phyloP scores from a whole-genome alignment of 2,797 vertebrate species.

The Hippopotamyrus pictus region DNA sequence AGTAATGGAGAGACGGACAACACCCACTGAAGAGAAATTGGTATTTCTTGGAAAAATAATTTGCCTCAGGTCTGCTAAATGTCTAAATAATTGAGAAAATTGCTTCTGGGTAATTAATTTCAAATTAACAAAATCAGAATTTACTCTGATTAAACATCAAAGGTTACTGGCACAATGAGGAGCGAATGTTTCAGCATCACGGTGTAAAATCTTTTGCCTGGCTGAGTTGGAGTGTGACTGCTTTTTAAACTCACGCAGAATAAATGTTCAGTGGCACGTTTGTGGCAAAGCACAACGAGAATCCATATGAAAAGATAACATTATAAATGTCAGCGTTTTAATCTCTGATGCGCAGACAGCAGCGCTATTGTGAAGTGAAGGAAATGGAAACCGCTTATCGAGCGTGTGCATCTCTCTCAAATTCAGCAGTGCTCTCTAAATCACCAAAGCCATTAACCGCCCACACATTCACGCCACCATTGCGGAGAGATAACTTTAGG shows the following conservation, averaged over 20 bases:
- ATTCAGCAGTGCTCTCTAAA: neutral
- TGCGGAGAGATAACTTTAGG: neutral
- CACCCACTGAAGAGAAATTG: neutral
- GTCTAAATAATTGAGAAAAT: neutral
- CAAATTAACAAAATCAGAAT: neutral
- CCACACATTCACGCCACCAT: neutral
- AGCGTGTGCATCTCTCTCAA: slow-evolving; percentile 17
- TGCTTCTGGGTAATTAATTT: neutral
- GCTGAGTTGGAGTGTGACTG: neutral
- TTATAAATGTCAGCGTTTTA: slow-evolving; percentile 40
- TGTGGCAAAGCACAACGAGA: neutral
- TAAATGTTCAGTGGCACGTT: neutral
- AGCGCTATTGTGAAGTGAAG: slow-evolving; percentile 38
- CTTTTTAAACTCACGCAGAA: neutral
- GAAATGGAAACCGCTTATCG: slow-evolving; percentile 48
- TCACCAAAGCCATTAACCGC: neutral
- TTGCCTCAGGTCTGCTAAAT: neutral
- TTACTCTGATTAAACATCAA: neutral
- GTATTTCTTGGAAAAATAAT: neutral
- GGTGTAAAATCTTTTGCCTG: neutral
- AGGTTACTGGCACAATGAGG: neutral
- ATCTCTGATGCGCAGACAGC: slow-evolving; percentile 42
- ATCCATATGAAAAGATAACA: slow-evolving; percentile 27
- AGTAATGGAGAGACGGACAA: neutral
- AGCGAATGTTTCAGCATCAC: neutral